Conservation (phyloP, 2,797 vertebrate genomes). For the Potorous gilbertii region DNA sequence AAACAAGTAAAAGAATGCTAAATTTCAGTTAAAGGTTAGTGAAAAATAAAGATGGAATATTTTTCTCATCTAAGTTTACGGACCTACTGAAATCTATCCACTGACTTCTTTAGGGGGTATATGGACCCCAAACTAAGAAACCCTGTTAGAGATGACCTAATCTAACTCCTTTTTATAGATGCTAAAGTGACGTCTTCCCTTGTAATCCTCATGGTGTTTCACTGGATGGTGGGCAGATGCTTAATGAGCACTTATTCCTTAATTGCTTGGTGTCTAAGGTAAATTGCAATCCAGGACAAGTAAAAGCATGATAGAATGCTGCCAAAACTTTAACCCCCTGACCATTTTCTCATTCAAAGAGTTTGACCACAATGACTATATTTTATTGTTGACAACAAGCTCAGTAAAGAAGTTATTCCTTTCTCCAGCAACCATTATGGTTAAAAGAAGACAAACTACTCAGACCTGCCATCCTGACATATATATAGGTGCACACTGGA, state of each 20-base stretch:
- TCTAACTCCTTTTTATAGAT: background rate
- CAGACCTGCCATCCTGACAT: background rate
- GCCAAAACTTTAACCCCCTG: background rate
- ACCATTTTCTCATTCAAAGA: slow-evolving; percentile 21
- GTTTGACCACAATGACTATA: background rate
- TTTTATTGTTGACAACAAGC: background rate
- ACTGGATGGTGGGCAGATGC: background rate
- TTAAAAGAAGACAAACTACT: slow-evolving; percentile 42
- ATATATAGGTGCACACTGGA: slow-evolving; percentile 11
- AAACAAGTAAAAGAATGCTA: background rate
- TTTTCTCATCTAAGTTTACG: background rate
- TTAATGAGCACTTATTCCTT: background rate
- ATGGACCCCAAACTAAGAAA: background rate
- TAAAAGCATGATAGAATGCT: background rate
- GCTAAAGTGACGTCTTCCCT: background rate
- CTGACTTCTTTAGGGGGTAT: background rate
- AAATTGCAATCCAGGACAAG: slow-evolving; percentile 13
- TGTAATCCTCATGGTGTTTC: background rate
- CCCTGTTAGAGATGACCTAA: background rate
- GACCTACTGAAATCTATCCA: background rate
- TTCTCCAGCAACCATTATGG: background rate
- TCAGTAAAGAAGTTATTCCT: slow-evolving; percentile 12
- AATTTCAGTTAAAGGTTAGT: background rate
- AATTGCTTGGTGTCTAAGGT: background rate
- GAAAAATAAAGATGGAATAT: background rate